Percentiles rank a stretch among this genome's conserved stretches.
phyloP scores from a whole-genome alignment of 1,140 invertebrate species.

The Cyclina sinensis region DNA sequence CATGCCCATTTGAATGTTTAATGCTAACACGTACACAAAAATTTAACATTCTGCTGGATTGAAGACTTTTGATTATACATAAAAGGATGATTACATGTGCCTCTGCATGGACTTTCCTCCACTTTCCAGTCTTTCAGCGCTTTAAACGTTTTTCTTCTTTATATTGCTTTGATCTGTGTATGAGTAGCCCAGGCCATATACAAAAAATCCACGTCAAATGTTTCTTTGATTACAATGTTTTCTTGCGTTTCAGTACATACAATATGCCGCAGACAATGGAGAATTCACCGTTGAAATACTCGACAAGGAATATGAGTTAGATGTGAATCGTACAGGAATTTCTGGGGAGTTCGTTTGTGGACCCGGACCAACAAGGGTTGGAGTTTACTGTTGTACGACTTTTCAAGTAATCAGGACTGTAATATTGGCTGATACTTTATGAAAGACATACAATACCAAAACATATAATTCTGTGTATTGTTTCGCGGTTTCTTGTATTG shows the following conservation, averaged over 20 bases:
- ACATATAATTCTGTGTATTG: background rate
- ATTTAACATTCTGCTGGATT: too few species aligned
- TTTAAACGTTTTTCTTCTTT: too few species aligned
- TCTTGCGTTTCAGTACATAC: slow-evolving; percentile 1
- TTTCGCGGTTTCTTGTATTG: background rate
- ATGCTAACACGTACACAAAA: too few species aligned
- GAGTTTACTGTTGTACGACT: slow-evolving; percentile 1
- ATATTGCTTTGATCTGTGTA: too few species aligned
- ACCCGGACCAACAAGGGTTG: slow-evolving; percentile 2
- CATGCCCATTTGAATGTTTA: too few species aligned
- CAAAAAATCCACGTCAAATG: background rate
- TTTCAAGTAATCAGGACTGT: background rate
- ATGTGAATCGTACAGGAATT: background rate
- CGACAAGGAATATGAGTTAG: slow-evolving; percentile 7
- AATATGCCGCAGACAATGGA: background rate
- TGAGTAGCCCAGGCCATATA: too few species aligned
- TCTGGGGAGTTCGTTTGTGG: slow-evolving; percentile 3
- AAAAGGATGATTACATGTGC: too few species aligned
- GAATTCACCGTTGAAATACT: slow-evolving; percentile 16
- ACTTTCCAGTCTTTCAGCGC: too few species aligned
- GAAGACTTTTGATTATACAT: too few species aligned
- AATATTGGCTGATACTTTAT: background rate
- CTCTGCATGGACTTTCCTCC: too few species aligned
- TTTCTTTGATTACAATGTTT: too few species aligned
- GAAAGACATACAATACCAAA: too few species aligned